Percentiles rank a stretch among this genome's conserved stretches.
Conservation (phyloP, 2,888 invertebrate species). For the Loripinus fragilis region DNA sequence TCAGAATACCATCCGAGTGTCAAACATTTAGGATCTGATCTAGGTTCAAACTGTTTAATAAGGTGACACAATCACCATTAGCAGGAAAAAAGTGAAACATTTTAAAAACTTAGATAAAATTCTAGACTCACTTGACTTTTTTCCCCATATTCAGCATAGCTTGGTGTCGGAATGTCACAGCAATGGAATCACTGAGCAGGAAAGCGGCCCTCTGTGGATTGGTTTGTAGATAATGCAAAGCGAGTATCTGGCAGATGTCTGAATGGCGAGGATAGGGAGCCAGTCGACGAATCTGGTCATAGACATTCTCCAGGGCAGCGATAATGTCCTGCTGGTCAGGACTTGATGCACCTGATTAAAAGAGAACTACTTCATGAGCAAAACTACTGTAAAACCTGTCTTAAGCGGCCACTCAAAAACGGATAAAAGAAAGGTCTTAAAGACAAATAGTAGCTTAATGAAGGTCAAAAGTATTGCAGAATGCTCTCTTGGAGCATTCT, state of each 20-base stretch:
- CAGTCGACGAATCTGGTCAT: slow-evolving; percentile 65
- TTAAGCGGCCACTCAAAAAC: no score
- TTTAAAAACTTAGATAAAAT: background rate
- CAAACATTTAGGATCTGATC: no score
- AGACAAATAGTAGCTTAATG: no score
- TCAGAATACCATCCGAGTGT: no score
- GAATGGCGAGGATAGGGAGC: slow-evolving; percentile 73
- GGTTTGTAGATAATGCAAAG: slow-evolving; percentile 58
- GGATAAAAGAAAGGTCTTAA: no score
- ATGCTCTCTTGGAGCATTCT: no score
- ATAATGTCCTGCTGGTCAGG: slow-evolving; percentile 29
- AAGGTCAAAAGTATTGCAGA: no score
- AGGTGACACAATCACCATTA: no score
- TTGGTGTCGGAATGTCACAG: slow-evolving; percentile 79
- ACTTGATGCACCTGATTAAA: slow-evolving; percentile 16
- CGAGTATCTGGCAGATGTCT: slow-evolving; percentile 72
- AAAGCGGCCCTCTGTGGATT: slow-evolving; percentile 69
- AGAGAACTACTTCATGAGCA: no score
- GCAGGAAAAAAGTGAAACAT: no score
- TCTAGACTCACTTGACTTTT: slow-evolving; percentile 67
- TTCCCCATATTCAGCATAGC: slow-evolving; percentile 64
- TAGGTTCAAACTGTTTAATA: no score
- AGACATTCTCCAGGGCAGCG: slow-evolving; percentile 63
- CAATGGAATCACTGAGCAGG: slow-evolving; percentile 76
- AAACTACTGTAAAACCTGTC: no score